Evolutionary conservation across 2,797 vertebrate species (phyloP).

Genomic region (Arctocebus calabarensis): DNA sequence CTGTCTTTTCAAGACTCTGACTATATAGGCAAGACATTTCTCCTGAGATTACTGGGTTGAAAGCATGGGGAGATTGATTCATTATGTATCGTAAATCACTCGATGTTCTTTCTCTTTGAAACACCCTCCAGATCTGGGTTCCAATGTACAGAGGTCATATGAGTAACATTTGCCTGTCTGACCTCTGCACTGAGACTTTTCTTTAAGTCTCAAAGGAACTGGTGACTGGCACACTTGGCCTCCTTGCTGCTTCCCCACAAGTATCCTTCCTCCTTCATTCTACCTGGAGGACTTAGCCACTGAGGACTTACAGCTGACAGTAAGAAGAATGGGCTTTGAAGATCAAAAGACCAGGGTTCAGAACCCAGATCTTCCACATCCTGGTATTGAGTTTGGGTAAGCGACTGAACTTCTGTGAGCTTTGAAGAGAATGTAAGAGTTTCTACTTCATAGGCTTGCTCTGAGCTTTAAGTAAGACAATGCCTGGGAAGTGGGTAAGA

Average conservation of each 20-base stretch:
- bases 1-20: background rate
- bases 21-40: background rate
- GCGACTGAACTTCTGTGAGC: background rate
- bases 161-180: background rate
- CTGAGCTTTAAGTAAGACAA: background rate
- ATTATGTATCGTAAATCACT: background rate
- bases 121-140: background rate
- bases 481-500: background rate
- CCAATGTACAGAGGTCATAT: background rate
- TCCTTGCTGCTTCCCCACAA: background rate
- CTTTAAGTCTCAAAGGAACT: background rate
- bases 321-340: background rate
- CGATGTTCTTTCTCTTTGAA: background rate
- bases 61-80: background rate
- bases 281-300: rapidly evolving
- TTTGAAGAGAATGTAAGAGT: background rate
- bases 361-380: background rate
- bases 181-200: background rate
- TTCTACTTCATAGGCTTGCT: background rate
- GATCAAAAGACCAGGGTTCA: background rate
- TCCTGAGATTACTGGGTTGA: background rate
- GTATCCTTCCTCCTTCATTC: background rate
- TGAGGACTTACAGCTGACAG: background rate
- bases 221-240: no score
- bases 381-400: background rate